These are phyloP conservation scores for Lepeophtheirus nordmannii DNA, from an alignment of 2,888 invertebrate species.

Conservation along the genomic window DNA sequence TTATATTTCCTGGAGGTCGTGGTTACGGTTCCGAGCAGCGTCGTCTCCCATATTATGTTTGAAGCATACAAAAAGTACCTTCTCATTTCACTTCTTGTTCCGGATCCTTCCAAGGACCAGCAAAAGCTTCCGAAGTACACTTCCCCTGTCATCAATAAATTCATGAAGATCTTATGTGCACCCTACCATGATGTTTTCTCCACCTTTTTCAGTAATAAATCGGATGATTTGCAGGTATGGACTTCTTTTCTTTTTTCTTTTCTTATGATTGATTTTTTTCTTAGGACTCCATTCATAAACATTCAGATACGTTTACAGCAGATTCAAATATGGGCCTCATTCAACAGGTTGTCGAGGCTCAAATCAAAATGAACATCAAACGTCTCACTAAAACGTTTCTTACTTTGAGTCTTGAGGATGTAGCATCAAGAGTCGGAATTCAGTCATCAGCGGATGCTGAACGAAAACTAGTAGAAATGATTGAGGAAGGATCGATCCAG, in stretches of 20 bases:
- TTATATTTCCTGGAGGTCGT: conserved; percentile 90
- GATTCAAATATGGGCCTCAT: conserved; percentile 44
- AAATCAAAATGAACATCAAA: conserved; percentile 92
- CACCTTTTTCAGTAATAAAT: conserved; percentile 60
- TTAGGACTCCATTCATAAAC: conserved; percentile 4
- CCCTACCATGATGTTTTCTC: conserved; percentile 73
- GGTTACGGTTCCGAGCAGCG: conserved; percentile 81
- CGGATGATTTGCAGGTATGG: conserved; percentile 61
- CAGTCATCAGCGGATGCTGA: conserved; percentile 68
- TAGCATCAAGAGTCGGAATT: conserved; percentile 73
- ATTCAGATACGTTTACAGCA: conserved; percentile 38
- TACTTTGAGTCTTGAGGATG: conserved; percentile 71
- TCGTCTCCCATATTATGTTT: conserved; percentile 89
- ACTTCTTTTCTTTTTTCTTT: background rate
- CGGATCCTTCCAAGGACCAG: conserved; percentile 41
- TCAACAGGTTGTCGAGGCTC: conserved; percentile 62
- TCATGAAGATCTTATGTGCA: conserved; percentile 65
- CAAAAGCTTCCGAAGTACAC: conserved; percentile 61
- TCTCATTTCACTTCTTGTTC: conserved; percentile 70
- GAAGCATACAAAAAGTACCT: conserved; percentile 95
- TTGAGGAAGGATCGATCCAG: conserved; percentile 89
- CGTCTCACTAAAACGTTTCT: conserved; percentile 85
- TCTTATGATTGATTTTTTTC: conserved; percentile 41
- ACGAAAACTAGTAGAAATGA: conserved; percentile 85
- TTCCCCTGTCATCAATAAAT: conserved; percentile 69